Conservation (phyloP, 2,113 vertebrate species). For the Reinhardtius hippoglossoides region DNA sequence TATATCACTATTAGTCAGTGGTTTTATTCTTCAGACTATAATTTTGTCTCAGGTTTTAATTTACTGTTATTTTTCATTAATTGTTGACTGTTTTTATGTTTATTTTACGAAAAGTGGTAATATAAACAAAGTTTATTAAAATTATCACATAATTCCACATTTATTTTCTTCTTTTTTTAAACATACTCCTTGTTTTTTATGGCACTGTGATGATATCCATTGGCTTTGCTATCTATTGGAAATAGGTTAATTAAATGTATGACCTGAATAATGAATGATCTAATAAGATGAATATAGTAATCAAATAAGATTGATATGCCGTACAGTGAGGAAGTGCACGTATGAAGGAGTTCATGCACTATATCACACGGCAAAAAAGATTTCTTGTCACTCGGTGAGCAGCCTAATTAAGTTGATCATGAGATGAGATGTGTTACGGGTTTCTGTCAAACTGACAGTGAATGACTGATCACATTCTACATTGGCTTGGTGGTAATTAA, state of each 20-base stretch:
- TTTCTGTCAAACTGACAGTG: conserved; percentile 21
- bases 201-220: too few relatives aligned
- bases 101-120: too few relatives aligned
- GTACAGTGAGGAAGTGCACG: not conserved
- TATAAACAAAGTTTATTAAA: too few relatives aligned
- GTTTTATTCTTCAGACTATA: too few relatives aligned
- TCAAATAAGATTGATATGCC: not conserved
- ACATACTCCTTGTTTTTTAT: not conserved
- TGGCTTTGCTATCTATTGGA: too few relatives aligned
- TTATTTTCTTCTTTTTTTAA: not conserved
- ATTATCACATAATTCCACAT: too few relatives aligned
- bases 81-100: too few relatives aligned
- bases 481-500: conserved; percentile 4
- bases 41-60: too few relatives aligned
- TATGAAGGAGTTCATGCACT: not conserved
- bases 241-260: not conserved
- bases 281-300: not conserved
- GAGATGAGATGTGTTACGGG: not conserved
- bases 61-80: too few relatives aligned
- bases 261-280: not conserved
- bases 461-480: not conserved
- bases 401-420: conserved; percentile 29
- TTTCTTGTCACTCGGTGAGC: not conserved
- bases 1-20: too few relatives aligned
- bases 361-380: not conserved